Base-by-base conservation (phyloP, 2,888 invertebrate species). In the Allacma fusca region DNA sequence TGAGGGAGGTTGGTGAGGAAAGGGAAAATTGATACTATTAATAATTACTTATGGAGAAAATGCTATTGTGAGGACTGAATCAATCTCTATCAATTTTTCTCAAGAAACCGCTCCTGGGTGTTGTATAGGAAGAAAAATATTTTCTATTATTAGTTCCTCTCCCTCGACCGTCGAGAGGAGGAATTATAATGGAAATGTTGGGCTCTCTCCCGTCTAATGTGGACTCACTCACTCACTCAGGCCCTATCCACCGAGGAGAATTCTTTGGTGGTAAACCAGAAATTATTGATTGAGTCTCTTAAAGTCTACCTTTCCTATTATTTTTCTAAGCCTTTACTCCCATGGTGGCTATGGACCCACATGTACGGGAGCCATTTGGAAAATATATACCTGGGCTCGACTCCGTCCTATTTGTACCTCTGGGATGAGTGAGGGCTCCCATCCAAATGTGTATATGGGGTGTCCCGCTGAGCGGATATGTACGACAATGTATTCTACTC, bases 281-380 rank as follows among this genome's bases (percentile, higher is more conserved):
- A 50, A 50, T 50, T 50, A 50, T 50, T 50, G 50, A 50, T 50
- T 50, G 50, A 50, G 50, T 19, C 50, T 50, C 50, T 50, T 50
- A 50, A 50, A 50, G 50, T 50, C 50, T 50, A 50, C 50, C 50
- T n/a, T 50, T 50, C 16, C 2, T 50, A 13, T 50, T 50, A 9
- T 50, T 50, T 5, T 50, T 50, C 7, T 50, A 5, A 50, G n/a
- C 9, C 34, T 34, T n/a, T n/a, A n/a, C n/a, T n/a, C n/a, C n/a
- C n/a, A n/a, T n/a, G n/a, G n/a, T n/a, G n/a, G 34, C 34, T 34
- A 9, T 34, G 34, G 34, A 9, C n/a, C n/a, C n/a, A n/a, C n/a
- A n/a, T n/a, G n/a, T n/a, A n/a, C n/a, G n/a, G n/a, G n/a, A n/a
- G n/a, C n/a, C n/a, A n/a, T n/a, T n/a, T n/a, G n/a, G n/a, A n/a